Base-by-base conservation (phyloP, 2,888 invertebrate genomes). In the Seira musarum region DNA sequence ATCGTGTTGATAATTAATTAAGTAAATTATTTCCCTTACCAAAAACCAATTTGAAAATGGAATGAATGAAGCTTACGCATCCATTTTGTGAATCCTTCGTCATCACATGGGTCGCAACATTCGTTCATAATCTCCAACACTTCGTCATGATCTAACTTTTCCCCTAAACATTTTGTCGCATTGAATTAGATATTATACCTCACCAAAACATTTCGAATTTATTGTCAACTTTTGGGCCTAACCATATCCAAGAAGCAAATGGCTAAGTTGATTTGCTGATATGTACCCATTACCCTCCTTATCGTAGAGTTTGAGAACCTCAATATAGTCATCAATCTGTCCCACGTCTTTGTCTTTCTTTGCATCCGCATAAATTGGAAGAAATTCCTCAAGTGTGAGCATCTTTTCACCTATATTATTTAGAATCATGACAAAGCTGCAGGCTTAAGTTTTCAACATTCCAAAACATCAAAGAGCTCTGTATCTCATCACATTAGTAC, bases 271-370 rank as follows among this genome's bases (percentile, higher is more conserved):
- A 91, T 97, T 98, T 88, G 93, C 93, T 89, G 98, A 93, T 95
- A 99, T 98, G 88, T 92, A 93, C 87, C 99, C 98, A 88, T 98
- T 95, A 90, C 98, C 98, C 89, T 93, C 93, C 91, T 99, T 97
- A 93, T 99, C 99, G 93, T 99, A 99, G 90, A 99, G 93, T 91
- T 98, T 99, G 91, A 99, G 93, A 91, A 98, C 98, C 92, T 99
- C 99, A 90, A 98, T 92, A 93, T 99, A 99, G 92, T 99, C 99
- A 89, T 99, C 99, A 90, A 95, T 97, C 89, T 95, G 94, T 87
- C 99, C 99, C 90, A 95, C 94, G 90, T 99, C 99, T 91, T 99
- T 98, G 91, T 98, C 97, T 91, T 96, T 96, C 91, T 96, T 95
- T 88, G 95, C 92, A 89, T 97, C 96, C 90, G 95, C 93, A 93